Percentiles rank a stretch among this genome's conserved stretches.
Evolutionary conservation across 2,888 invertebrate genomes (phyloP).

Genomic region (Crematogaster levior): DNA sequence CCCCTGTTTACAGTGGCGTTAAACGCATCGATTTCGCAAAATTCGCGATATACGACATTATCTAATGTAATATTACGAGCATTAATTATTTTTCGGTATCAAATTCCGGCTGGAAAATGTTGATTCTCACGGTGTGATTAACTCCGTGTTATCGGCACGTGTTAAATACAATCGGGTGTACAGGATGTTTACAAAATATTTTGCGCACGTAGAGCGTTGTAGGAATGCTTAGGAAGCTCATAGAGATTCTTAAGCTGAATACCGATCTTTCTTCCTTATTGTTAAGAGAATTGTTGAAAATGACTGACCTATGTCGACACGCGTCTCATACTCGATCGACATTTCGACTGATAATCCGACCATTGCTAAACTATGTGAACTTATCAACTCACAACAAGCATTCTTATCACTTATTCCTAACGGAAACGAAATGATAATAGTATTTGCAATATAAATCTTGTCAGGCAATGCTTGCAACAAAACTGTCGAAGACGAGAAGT

Average conservation of each 20-base stretch:
- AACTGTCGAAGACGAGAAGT: neutral
- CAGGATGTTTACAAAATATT: neutral
- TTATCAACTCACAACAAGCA: constrained; percentile 32
- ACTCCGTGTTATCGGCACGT: neutral
- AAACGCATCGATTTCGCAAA: constrained; percentile 17
- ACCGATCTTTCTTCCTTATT: neutral
- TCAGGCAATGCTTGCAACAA: neutral
- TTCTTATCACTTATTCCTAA: constrained; percentile 13
- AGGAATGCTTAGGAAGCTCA: neutral
- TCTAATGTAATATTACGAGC: constrained; percentile 17
- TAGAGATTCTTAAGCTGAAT: neutral
- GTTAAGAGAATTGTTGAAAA: neutral
- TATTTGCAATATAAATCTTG: neutral
- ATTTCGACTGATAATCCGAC: neutral
- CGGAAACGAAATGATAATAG: constrained; percentile 18
- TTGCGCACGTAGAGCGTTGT: neutral
- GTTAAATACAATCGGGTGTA: neutral
- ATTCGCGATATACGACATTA: neutral
- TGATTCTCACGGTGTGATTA: neutral
- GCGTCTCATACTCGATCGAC: neutral
- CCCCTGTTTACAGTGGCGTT: constrained; percentile 23
- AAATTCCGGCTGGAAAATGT: neutral
- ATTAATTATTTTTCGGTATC: constrained; percentile 15
- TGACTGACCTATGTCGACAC: neutral
- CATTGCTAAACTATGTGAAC: neutral